Conservation (phyloP, 2,888 invertebrate genomes). For the Spodoptera exigua region DNA sequence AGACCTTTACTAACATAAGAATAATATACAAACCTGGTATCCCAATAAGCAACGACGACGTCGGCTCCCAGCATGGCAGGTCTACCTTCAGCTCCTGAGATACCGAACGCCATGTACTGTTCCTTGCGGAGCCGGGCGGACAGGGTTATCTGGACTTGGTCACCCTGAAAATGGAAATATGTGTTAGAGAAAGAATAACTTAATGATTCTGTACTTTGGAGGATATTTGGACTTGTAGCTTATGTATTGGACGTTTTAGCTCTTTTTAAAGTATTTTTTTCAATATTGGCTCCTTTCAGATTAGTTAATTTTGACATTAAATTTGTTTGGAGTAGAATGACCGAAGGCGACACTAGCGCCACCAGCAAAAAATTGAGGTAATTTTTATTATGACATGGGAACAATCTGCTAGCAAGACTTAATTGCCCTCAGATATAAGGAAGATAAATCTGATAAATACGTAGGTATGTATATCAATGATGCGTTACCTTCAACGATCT, state of each 20-base stretch:
- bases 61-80: conserved; percentile 95
- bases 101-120: conserved; percentile 96
- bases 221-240: not conserved
- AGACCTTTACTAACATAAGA: not conserved
- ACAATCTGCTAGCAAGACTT: no score
- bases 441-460: no score
- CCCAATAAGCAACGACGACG: conserved; percentile 94
- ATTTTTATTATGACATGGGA: no score
- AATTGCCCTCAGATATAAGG: no score
- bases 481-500: conserved; percentile 76
- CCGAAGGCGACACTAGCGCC: no score
- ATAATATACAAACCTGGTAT: conserved; percentile 66
- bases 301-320: no score
- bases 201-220: not conserved
- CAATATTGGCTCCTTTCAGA: no score
- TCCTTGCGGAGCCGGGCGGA: conserved; percentile 94
- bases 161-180: conserved; percentile 73
- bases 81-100: conserved; percentile 93
- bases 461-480: conserved; percentile 34
- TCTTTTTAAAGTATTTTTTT: no score
- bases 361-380: no score
- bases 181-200: not conserved
- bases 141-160: conserved; percentile 92
- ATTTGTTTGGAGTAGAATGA: no score
- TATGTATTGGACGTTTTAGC: no score